phyloP scores from a whole-genome alignment of 2,797 vertebrate species.

The Eulemur coronatus region DNA sequence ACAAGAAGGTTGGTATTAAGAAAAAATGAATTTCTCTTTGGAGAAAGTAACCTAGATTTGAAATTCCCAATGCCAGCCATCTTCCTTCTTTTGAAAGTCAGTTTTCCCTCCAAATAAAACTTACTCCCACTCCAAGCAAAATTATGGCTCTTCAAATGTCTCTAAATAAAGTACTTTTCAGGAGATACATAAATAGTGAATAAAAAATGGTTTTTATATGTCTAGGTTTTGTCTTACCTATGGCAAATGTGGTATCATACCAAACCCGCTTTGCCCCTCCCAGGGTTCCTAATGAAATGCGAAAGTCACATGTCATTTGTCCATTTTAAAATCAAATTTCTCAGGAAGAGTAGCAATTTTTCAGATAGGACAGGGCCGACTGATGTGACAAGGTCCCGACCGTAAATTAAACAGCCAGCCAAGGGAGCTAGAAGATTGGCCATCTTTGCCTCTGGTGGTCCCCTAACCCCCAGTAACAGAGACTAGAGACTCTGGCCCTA shows the following conservation, averaged over 20 bases:
- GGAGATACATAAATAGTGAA: neutral
- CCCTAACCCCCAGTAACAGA: neutral
- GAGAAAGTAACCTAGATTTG: neutral
- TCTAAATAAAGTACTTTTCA: neutral
- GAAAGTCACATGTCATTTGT: neutral
- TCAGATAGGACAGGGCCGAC: neutral
- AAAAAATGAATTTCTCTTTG: neutral
- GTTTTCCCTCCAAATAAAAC: neutral
- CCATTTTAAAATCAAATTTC: constrained; percentile 35
- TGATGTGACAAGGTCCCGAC: neutral
- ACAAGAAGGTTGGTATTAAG: neutral
- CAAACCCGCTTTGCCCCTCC: neutral
- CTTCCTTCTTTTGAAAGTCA: neutral
- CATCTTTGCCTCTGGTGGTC: neutral
- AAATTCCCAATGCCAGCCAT: neutral
- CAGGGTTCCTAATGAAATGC: neutral
- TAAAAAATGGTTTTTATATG: neutral
- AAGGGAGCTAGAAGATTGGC: neutral
- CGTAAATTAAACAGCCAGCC: neutral
- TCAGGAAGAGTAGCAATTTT: neutral
- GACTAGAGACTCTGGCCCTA: neutral
- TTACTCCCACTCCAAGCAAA: neutral
- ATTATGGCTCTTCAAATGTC: neutral
- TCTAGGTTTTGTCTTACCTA: neutral
- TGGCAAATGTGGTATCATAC: neutral